These are phyloP conservation scores for Ophion costatus DNA, from an alignment of 2,888 invertebrate genomes.

Conservation along the genomic window DNA sequence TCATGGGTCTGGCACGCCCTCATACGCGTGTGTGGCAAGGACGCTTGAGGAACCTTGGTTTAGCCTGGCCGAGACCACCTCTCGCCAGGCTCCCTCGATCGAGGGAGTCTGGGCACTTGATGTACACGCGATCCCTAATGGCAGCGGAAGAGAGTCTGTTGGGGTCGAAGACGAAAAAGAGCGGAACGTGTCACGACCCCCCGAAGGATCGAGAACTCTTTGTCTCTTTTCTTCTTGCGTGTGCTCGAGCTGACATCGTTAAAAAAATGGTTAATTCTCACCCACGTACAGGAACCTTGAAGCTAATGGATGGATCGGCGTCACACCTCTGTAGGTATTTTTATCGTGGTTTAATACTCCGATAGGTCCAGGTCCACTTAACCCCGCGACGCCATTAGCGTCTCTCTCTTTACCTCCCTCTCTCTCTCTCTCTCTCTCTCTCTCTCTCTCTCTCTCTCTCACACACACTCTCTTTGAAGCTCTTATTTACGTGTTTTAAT, in stretches of 20 bases:
- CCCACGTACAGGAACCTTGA: constrained; percentile 35
- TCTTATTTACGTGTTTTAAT: constrained; percentile 36
- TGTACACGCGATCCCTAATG: neutral
- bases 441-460: neutral
- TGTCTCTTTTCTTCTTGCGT: constrained; percentile 5
- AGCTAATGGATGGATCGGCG: constrained; percentile 24
- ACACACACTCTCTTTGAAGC: neutral
- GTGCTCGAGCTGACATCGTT: constrained; percentile 23
- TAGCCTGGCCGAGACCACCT: constrained; percentile 12
- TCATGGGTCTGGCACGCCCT: neutral
- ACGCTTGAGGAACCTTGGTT: constrained; percentile 12
- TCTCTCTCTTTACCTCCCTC: neutral
- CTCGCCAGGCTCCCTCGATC: constrained; percentile 28
- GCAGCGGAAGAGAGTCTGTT: constrained; percentile 1
- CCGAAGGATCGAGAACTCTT: constrained; percentile 40
- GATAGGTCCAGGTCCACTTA: constrained; percentile 31
- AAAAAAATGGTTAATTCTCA: constrained; percentile 30
- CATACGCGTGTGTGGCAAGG: too few species aligned
- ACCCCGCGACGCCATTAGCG: constrained; percentile 8
- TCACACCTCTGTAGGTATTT: constrained; percentile 7
- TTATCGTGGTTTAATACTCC: constrained; percentile 9
- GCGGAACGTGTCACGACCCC: constrained; percentile 40
- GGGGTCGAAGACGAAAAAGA: constrained; percentile 37
- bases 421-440: neutral
- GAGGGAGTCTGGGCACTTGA: constrained; percentile 5